phyloP scores from a whole-genome alignment of 2,888 invertebrate genomes.

The Caradrina kadenii region DNA sequence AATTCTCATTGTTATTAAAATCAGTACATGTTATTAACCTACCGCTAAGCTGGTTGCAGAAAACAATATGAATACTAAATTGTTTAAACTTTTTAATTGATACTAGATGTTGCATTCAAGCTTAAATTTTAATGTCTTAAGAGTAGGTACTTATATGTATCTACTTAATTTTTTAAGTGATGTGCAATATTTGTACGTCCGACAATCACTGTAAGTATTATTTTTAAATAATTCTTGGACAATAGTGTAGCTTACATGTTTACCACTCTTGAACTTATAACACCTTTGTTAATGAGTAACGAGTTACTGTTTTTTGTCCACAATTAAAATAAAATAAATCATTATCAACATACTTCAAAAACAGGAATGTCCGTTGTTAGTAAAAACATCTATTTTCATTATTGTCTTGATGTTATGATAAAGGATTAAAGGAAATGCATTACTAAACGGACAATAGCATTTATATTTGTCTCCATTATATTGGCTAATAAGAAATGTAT shows the following conservation, averaged over 20 bases:
- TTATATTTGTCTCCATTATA: constrained; percentile 3
- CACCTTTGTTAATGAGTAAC: no score
- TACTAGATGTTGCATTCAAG: no score
- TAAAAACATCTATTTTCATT: constrained; percentile 1
- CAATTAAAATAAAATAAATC: not conserved
- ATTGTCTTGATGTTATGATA: not conserved
- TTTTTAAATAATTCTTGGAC: not conserved
- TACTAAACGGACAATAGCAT: constrained; percentile 14
- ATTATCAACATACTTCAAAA: not conserved
- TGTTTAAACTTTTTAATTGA: not conserved
- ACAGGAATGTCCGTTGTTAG: constrained; percentile 8
- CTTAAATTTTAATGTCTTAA: no score
- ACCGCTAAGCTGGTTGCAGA: not conserved
- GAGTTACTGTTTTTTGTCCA: no score
- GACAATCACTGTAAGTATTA: no score
- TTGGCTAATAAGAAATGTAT: not conserved
- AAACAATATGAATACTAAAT: constrained; percentile 4
- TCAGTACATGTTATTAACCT: constrained; percentile 1
- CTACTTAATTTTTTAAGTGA: no score
- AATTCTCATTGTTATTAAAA: constrained; percentile 32
- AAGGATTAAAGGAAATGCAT: constrained; percentile 16
- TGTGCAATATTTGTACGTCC: no score
- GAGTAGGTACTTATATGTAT: no score
- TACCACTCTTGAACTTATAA: no score
- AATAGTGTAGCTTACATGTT: no score